These are phyloP conservation scores for Vireo altiloquus DNA, from an alignment of 2,113 vertebrate genomes.

Conservation along the genomic window DNA sequence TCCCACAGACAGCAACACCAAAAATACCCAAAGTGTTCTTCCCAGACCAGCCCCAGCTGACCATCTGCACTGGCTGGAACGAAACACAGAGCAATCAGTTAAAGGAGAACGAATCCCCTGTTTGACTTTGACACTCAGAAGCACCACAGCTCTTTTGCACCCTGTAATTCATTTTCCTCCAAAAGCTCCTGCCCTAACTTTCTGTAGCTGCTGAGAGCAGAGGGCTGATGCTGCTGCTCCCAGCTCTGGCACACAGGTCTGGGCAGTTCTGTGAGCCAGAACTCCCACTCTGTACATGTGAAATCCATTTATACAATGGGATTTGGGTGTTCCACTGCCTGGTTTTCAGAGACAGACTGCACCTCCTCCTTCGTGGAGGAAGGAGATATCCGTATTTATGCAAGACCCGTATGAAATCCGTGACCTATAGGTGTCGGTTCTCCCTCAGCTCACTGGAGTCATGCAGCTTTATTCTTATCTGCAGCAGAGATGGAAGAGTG, in stretches of 20 bases:
- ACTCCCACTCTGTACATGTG: neutral
- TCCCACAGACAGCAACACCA: neutral
- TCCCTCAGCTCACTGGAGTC: neutral
- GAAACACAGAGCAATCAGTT: neutral
- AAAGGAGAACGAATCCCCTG: neutral
- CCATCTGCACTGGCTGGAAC: neutral
- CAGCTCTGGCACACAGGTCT: neutral
- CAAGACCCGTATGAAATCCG: neutral
- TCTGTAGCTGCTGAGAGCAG: neutral
- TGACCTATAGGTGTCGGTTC: neutral
- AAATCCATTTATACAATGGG: fast-evolving
- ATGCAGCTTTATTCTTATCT: neutral
- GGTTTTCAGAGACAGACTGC: neutral
- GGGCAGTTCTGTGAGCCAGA: neutral
- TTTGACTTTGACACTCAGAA: neutral
- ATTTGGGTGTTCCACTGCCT: neutral
- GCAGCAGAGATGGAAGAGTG: neutral
- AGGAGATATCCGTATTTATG: neutral
- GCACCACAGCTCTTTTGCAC: neutral
- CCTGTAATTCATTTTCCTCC: neutral
- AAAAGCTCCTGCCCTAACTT: neutral
- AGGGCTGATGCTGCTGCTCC: neutral
- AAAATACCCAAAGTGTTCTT: neutral
- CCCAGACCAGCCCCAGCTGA: neutral
- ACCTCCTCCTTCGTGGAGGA: neutral